These are phyloP conservation scores for Morpho helenor DNA, from an alignment of 2,888 invertebrate genomes.

Conservation along the genomic window DNA sequence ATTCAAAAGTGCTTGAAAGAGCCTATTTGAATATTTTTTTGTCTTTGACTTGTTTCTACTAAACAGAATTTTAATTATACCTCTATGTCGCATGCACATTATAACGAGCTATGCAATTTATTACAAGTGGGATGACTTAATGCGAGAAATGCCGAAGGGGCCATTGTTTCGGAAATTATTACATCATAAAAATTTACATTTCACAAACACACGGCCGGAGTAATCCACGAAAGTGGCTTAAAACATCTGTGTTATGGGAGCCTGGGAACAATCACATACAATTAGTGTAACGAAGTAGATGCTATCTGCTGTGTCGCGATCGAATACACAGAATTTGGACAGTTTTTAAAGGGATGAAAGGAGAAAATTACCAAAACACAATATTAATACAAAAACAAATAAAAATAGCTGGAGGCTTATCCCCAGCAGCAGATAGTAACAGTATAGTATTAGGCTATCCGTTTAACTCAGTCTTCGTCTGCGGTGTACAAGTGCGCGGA, in stretches of 20 bases:
- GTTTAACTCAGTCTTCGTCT: no score
- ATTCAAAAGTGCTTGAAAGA: no score
- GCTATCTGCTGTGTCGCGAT: slow-evolving; percentile 4
- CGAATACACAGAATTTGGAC: neutral
- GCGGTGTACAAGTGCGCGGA: no score
- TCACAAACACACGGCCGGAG: slow-evolving; percentile 16
- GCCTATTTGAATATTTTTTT: no score
- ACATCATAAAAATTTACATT: slow-evolving; percentile 26
- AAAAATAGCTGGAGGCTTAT: no score
- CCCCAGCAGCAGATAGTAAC: no score
- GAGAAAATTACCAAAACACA: no score
- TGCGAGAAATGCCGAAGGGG: slow-evolving; percentile 13
- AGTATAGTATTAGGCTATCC: no score
- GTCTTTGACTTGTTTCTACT: no score
- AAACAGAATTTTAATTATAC: slow-evolving; percentile 10
- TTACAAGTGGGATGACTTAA: slow-evolving; percentile 20
- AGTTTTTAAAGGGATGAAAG: no score
- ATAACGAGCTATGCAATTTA: slow-evolving; percentile 5
- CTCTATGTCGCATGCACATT: slow-evolving; percentile 10
- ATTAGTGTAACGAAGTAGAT: slow-evolving; percentile 6
- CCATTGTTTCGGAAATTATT: slow-evolving; percentile 25
- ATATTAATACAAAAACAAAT: no score
- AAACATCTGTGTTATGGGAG: slow-evolving; percentile 23
- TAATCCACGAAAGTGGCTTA: slow-evolving; percentile 21
- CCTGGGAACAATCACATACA: slow-evolving; percentile 13